Base-by-base conservation (phyloP, 2,797 vertebrate species). In the Heliangelus exortis region DNA sequence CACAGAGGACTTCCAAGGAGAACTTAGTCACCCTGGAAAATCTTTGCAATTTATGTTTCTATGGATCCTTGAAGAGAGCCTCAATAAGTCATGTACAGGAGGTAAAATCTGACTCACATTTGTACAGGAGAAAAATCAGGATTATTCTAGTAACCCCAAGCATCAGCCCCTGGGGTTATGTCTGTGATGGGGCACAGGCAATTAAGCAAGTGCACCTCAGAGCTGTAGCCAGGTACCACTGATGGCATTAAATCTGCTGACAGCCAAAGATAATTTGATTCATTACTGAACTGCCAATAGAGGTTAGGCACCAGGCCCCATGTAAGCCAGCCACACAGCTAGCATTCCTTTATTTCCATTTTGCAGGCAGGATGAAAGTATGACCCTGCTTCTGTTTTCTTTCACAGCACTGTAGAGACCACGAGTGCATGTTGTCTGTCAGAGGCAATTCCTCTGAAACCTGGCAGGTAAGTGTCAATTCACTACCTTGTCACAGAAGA, bases 371-470 rank as follows among this genome's bases (percentile, higher is more conserved):
- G 29, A 43, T 65, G 26, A 72, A 85, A 85, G 80, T 18, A 8
- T 89, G 13, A 29, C 14, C 3, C 8, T 72, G 8, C 22, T 47
- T 82, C 43, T 79, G 11, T 62, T 66, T 76, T 54, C 29, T 80
- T 94, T 58, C 51, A 61, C 72, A 77, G 2, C 4, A 28, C 31
- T 54, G 36, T 29, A 36, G 8, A 45, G 6, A 36, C 10, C 12
- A 71, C 78, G 43, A 92, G 19, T 67, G 23, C 66, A 41, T 13
- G 55, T 75, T 95, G 94, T 82, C 59, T 91, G 55, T 77, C 72
- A 89, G 47, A 41, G 12, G 3, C 36, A 77, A 19, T 43, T 14
- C 29, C 28, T 88, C 54, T 89, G 91, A 96, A 94, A 88, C 43
- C 10, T 76, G 18, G 11, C 63, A 67, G 29, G 26, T 81, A 55